Evolutionary conservation across 1,140 invertebrate species (phyloP).

Genomic region (Drosophila jambulina): DNA sequence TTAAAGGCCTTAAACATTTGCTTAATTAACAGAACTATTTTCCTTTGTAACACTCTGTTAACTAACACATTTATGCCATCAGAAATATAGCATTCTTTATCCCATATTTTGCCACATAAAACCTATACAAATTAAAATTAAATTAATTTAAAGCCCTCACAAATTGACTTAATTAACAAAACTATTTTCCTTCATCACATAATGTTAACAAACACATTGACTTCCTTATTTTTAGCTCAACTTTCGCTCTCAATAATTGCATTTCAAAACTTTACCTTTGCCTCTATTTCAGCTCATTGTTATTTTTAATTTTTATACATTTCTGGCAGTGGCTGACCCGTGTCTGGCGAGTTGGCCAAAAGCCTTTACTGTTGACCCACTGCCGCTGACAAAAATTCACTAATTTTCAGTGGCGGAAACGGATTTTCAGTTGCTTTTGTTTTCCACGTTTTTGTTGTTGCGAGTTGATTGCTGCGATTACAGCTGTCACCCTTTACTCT

Average conservation of each 20-base stretch:
- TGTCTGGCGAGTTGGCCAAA: constrained; percentile 21
- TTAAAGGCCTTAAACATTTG: too few species aligned
- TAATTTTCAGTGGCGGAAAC: constrained; percentile 60
- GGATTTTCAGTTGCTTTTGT: constrained; percentile 42
- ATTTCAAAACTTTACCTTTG: constrained; percentile 14
- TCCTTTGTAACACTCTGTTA: too few species aligned
- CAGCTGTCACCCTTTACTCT: constrained; percentile 38
- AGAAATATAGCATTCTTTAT: too few species aligned
- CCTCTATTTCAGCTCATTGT: constrained; percentile 4
- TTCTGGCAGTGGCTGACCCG: constrained; percentile 5
- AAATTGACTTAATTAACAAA: background rate
- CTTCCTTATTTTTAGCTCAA: background rate
- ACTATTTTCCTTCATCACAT: background rate
- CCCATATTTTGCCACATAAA: too few species aligned
- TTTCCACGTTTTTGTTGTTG: constrained; percentile 35
- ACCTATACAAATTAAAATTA: too few species aligned
- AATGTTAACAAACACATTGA: background rate
- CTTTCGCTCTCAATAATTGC: constrained; percentile 1
- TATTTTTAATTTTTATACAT: constrained; percentile 1
- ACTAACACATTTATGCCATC: too few species aligned
- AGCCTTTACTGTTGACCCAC: constrained; percentile 47
- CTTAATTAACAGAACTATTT: too few species aligned
- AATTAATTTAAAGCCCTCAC: too few species aligned
- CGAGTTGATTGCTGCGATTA: constrained; percentile 69
- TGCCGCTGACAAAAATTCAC: constrained; percentile 50